Conservation (phyloP, 2,888 invertebrate genomes). For the Heliconius charithonia region DNA sequence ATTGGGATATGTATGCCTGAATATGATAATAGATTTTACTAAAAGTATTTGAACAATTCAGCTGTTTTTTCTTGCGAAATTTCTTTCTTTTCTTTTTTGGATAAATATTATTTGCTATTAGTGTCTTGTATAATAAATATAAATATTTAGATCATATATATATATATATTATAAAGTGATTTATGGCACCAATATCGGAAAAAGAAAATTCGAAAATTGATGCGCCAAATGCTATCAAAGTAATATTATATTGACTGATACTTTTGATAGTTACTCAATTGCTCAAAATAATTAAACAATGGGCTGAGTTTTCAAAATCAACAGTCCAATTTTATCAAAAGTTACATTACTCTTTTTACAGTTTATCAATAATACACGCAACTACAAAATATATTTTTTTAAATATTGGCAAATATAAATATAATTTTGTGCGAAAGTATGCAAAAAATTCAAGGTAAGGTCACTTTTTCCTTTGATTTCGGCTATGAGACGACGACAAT, state of each 20-base stretch:
- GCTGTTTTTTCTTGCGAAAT: background rate
- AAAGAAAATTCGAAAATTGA: background rate
- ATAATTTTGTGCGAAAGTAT: background rate
- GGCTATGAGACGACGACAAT: constrained; percentile 2
- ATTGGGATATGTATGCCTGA: background rate
- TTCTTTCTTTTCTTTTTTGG: background rate
- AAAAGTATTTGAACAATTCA: too few relatives aligned
- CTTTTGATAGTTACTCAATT: background rate
- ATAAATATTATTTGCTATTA: background rate
- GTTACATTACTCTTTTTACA: too few relatives aligned
- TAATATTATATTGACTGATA: background rate
- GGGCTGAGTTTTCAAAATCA: background rate
- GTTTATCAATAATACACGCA: too few relatives aligned
- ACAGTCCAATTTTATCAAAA: too few relatives aligned
- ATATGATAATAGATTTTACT: too few relatives aligned
- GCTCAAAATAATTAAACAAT: background rate
- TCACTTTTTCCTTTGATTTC: constrained; percentile 18
- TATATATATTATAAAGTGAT: background rate
- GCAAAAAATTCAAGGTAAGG: background rate
- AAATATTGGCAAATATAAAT: background rate
- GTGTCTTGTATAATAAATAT: background rate
- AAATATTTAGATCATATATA: background rate
- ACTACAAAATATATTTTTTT: background rate
- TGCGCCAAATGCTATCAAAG: too few relatives aligned
- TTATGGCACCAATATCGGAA: background rate